phyloP scores from a whole-genome alignment of 2,113 vertebrate species.

The Cyprinodon tularosa region DNA sequence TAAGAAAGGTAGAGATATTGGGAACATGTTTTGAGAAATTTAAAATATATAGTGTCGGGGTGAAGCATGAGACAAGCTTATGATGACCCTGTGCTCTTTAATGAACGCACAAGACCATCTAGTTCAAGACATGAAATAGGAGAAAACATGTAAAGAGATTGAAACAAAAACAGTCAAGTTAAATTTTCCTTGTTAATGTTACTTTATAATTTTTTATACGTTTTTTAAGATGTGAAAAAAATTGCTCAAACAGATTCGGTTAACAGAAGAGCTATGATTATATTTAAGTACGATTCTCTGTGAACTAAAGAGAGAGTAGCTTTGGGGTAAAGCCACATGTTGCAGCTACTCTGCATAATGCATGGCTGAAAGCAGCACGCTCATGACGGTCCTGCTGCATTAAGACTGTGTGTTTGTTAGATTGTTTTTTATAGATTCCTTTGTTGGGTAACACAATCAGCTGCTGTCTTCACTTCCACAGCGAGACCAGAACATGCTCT shows the following conservation, averaged over 20 bases:
- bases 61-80: not conserved
- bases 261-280: not conserved
- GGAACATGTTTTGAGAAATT: not conserved
- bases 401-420: slow-evolving; percentile 18
- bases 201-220: not conserved
- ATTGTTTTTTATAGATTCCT: slow-evolving; percentile 45
- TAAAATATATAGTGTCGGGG: not conserved
- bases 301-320: not conserved
- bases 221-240: not conserved
- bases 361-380: not conserved
- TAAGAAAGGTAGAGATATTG: not conserved
- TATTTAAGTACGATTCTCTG: slow-evolving; percentile 1
- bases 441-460: slow-evolving; percentile 44
- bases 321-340: not conserved
- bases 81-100: not conserved
- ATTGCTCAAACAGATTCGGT: not conserved
- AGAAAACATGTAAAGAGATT: not conserved
- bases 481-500: slow-evolving; percentile 59
- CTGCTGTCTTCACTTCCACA: slow-evolving; percentile 24
- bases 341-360: not conserved
- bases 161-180: not conserved
- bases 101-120: not conserved
- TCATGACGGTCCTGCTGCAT: slow-evolving; percentile 10
- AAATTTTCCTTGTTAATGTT: not conserved
- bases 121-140: not conserved